A percentile compares a stretch with the other conserved stretches of the same genome.
Evolutionary conservation across 2,113 vertebrate species (phyloP).

Genomic region (Cisticola juncidis): DNA sequence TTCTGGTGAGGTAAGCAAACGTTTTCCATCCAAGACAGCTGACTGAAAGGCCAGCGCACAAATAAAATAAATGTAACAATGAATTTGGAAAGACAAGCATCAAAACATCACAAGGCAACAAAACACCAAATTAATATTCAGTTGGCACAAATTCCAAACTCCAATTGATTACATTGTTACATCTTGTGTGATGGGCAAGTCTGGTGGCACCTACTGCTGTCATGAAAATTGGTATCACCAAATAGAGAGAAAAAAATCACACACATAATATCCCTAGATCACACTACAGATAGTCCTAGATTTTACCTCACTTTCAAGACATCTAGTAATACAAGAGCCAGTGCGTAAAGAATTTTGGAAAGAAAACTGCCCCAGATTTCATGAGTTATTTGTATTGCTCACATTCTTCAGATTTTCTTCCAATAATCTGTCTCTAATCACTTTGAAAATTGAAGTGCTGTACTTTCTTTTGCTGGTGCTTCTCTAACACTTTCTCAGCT

Average conservation of each 20-base stretch:
- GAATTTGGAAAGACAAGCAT: neutral
- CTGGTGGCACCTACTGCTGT: accelerated
- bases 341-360: neutral
- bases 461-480: neutral
- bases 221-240: neutral
- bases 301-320: neutral
- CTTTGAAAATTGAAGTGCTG: neutral
- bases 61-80: neutral
- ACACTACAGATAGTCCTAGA: neutral
- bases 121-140: neutral
- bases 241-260: neutral
- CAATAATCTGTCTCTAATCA: neutral
- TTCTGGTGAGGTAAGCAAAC: neutral
- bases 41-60: neutral
- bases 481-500: neutral
- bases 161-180: neutral
- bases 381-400: neutral
- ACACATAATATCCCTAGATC: neutral
- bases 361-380: neutral
- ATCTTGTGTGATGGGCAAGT: neutral
- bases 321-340: neutral
- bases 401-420: neutral
- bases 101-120: neutral
- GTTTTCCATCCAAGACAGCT: neutral
- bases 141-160: neutral